Conservation (phyloP, 2,888 invertebrate genomes). For the Hemithea aestivaria region DNA sequence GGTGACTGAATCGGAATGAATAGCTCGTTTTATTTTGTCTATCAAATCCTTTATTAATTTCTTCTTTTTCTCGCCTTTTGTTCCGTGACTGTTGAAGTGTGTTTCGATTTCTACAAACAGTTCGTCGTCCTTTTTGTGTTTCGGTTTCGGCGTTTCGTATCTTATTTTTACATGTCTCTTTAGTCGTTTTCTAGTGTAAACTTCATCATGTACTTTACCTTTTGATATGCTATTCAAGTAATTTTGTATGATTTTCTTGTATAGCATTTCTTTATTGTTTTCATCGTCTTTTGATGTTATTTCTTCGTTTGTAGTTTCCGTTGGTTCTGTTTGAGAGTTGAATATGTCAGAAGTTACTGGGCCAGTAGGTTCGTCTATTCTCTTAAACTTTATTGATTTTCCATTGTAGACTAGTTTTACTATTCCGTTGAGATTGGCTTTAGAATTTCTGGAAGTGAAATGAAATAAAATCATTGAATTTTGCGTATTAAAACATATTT, state of each 20-base stretch:
- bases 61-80: slow-evolving; percentile 59
- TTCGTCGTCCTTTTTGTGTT: slow-evolving; percentile 50
- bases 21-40: slow-evolving; percentile 62
- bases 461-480: too few species aligned
- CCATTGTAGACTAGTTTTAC: slow-evolving; percentile 58
- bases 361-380: slow-evolving; percentile 6
- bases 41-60: slow-evolving; percentile 55
- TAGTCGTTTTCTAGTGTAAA: slow-evolving; percentile 33
- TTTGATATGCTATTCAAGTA: slow-evolving; percentile 33
- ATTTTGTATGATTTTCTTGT: slow-evolving; percentile 39
- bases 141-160: slow-evolving; percentile 30
- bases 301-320: neutral
- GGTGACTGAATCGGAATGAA: slow-evolving; percentile 41
- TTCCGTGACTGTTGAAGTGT: slow-evolving; percentile 60
- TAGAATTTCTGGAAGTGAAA: slow-evolving; percentile 34
- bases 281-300: neutral
- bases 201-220: slow-evolving; percentile 11
- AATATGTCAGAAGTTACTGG: slow-evolving; percentile 1
- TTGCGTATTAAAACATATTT: too few species aligned
- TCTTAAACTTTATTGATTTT: slow-evolving; percentile 42
- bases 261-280: slow-evolving; percentile 14
- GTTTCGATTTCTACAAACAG: slow-evolving; percentile 70
- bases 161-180: slow-evolving; percentile 57
- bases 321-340: slow-evolving; percentile 1
- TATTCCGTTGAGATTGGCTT: slow-evolving; percentile 47